phyloP scores from a whole-genome alignment of 2,797 vertebrate genomes.

The Scolopax bukidnonensis region DNA sequence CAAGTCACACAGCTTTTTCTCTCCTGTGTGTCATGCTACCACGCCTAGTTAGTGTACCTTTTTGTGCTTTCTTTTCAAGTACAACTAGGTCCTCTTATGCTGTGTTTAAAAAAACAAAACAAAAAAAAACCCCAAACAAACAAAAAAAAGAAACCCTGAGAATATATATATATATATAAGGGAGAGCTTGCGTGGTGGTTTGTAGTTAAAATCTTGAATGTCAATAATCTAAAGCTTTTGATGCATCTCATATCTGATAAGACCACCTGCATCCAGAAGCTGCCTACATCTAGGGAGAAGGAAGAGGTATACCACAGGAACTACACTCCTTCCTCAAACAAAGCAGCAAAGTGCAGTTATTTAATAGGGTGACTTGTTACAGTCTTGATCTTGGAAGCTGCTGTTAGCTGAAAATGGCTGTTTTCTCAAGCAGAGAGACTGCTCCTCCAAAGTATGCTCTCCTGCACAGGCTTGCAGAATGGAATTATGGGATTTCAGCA shows the following conservation, averaged over 20 bases:
- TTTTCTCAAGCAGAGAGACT: background rate
- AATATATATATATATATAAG: background rate
- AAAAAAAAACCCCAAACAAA: background rate
- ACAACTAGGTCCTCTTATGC: background rate
- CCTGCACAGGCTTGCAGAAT: background rate
- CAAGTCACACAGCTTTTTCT: background rate
- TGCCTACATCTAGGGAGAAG: background rate
- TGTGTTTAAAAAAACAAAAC: background rate
- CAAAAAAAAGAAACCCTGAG: background rate
- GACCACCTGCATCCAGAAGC: background rate
- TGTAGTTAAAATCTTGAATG: background rate
- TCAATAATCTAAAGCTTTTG: background rate
- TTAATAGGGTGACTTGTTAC: background rate
- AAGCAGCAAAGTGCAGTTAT: background rate
- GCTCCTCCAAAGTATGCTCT: background rate
- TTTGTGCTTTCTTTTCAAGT: background rate
- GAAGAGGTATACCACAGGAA: background rate
- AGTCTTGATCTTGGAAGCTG: background rate
- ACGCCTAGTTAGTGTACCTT: background rate
- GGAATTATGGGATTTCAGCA: background rate
- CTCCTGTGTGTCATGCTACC: background rate
- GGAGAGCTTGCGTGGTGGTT: background rate
- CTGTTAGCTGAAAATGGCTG: background rate
- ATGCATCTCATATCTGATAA: background rate
- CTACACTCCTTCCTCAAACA: background rate